Percentiles rank a stretch among this genome's conserved stretches.
Evolutionary conservation across 2,888 invertebrate genomes (phyloP).

Genomic region (Aphodius granarius): DNA sequence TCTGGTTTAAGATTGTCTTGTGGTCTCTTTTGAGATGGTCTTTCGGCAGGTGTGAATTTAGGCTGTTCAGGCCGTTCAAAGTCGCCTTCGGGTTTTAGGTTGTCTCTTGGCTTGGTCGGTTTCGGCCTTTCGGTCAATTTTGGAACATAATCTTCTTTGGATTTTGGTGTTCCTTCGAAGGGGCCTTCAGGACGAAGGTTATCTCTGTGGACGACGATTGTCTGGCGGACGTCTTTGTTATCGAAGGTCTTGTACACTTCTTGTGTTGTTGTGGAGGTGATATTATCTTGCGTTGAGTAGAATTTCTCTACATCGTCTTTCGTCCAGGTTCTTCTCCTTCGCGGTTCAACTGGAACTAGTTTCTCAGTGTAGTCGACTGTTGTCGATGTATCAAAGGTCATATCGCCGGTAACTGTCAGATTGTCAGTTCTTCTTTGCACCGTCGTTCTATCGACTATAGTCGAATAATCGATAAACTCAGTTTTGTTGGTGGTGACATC

Average conservation of each 20-base stretch:
- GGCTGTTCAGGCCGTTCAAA: slow-evolving; percentile 49
- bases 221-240: slow-evolving; percentile 58
- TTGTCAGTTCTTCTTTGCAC: slow-evolving; percentile 66
- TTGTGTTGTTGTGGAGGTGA: slow-evolving; percentile 66
- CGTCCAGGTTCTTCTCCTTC: slow-evolving; percentile 68
- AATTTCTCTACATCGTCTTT: slow-evolving; percentile 74
- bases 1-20: slow-evolving; percentile 52
- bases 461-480: slow-evolving; percentile 65
- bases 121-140: slow-evolving; percentile 48
- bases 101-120: slow-evolving; percentile 54
- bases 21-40: slow-evolving; percentile 44
- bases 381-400: slow-evolving; percentile 67
- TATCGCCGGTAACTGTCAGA: slow-evolving; percentile 68
- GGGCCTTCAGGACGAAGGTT: slow-evolving; percentile 58
- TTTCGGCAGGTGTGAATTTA: slow-evolving; percentile 47
- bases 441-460: slow-evolving; percentile 61
- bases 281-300: slow-evolving; percentile 61
- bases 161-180: slow-evolving; percentile 55
- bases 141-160: slow-evolving; percentile 52
- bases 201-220: slow-evolving; percentile 52
- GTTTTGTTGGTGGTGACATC: slow-evolving; percentile 69
- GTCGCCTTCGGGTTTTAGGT: slow-evolving; percentile 55
- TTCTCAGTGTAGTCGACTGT: slow-evolving; percentile 66
- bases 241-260: slow-evolving; percentile 68
- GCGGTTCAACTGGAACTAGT: slow-evolving; percentile 58